A percentile compares a stretch with the other conserved stretches of the same genome.
Conservation (phyloP, 2,888 invertebrate species). For the Drosophila kambysellisi region DNA sequence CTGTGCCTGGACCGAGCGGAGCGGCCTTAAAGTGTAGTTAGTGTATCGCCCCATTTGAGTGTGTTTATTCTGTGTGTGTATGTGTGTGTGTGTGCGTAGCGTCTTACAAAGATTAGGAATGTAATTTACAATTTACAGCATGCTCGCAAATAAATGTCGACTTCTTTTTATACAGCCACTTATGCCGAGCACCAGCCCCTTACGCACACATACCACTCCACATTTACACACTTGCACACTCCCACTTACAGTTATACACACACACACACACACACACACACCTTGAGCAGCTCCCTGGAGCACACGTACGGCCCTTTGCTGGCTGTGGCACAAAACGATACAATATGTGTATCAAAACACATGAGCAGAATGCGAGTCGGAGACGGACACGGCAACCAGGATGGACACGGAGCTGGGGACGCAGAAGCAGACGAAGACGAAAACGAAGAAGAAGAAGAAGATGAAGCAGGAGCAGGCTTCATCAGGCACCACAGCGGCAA, state of each 20-base stretch:
- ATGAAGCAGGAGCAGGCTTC: slow-evolving; percentile 34
- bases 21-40: slow-evolving; percentile 63
- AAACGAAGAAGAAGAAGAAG: slow-evolving; percentile 16
- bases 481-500: slow-evolving; percentile 35
- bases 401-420: slow-evolving; percentile 2
- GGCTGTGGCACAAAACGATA: slow-evolving; percentile 70
- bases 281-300: slow-evolving; percentile 33
- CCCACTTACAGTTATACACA: slow-evolving; percentile 7
- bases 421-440: slow-evolving; percentile 8
- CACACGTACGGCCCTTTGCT: slow-evolving; percentile 45
- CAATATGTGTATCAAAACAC: slow-evolving; percentile 78
- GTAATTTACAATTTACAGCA: slow-evolving; percentile 80
- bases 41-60: slow-evolving; percentile 28
- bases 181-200: slow-evolving; percentile 51
- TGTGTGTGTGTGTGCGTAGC: slow-evolving; percentile 38
- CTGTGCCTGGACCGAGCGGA: slow-evolving; percentile 37
- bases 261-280: slow-evolving; percentile 4
- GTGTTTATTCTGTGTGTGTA: slow-evolving; percentile 16
- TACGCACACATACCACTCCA: slow-evolving; percentile 1
- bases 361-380: slow-evolving; percentile 57
- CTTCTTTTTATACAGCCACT: slow-evolving; percentile 77
- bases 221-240: background rate
- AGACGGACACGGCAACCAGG: slow-evolving; percentile 22
- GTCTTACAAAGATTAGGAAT: slow-evolving; percentile 76
- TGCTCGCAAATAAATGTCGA: slow-evolving; percentile 80